phyloP scores from a whole-genome alignment of 2,113 vertebrate species.

The Lathamus discolor region DNA sequence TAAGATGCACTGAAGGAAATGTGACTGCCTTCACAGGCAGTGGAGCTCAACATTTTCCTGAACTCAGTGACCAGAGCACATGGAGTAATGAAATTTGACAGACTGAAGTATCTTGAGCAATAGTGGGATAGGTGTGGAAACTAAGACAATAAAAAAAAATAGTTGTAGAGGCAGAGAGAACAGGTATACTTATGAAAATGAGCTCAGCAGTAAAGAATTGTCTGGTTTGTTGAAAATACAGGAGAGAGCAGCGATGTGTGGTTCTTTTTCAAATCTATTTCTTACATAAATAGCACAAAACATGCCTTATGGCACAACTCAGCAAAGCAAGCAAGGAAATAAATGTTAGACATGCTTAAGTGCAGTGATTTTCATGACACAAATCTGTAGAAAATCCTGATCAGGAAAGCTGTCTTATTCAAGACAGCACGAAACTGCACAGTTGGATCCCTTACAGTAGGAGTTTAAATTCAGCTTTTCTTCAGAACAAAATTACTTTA shows the following conservation, averaged over 20 bases:
- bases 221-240: background rate
- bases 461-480: constrained; percentile 5
- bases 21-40: background rate
- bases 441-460: background rate
- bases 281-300: background rate
- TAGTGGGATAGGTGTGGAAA: background rate
- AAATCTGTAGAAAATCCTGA: background rate
- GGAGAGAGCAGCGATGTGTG: background rate
- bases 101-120: background rate
- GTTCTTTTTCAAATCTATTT: background rate
- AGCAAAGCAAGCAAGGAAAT: background rate
- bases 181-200: background rate
- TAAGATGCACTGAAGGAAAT: background rate
- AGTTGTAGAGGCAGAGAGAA: background rate
- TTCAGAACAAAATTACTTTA: background rate
- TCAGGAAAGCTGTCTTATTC: background rate
- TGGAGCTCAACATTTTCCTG: background rate
- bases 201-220: background rate
- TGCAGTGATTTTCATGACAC: background rate
- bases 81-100: background rate
- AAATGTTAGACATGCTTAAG: background rate
- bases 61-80: background rate
- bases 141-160: background rate
- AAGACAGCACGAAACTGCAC: background rate
- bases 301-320: background rate